Evolutionary conservation across 2,888 invertebrate species (phyloP).

Genomic region (Aricia artaxerxes): DNA sequence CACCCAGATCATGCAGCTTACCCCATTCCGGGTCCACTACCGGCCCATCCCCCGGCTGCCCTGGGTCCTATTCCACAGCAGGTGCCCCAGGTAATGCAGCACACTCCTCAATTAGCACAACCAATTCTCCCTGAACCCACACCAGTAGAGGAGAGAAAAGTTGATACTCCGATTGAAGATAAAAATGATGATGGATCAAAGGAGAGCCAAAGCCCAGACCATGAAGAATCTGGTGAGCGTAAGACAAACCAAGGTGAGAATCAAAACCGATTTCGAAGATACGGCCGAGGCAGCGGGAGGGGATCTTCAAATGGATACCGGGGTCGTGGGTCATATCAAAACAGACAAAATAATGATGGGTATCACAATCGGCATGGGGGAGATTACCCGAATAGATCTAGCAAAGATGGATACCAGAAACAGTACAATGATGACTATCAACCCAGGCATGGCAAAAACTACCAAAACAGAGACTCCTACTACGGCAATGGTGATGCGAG

Average conservation of each 20-base stretch:
- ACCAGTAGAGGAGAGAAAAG: slow-evolving; percentile 47
- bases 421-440: slow-evolving; percentile 64
- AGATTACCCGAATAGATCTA: slow-evolving; percentile 60
- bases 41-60: slow-evolving; percentile 49
- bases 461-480: slow-evolving; percentile 57
- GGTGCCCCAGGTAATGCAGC: slow-evolving; percentile 45
- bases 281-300: slow-evolving; percentile 56
- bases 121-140: slow-evolving; percentile 43
- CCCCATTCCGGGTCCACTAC: slow-evolving; percentile 55
- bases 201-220: slow-evolving; percentile 63
- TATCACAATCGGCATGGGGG: slow-evolving; percentile 59
- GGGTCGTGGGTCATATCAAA: slow-evolving; percentile 63
- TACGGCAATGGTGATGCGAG: slow-evolving; percentile 69
- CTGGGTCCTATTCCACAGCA: slow-evolving; percentile 39
- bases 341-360: slow-evolving; percentile 57
- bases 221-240: slow-evolving; percentile 59
- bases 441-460: slow-evolving; percentile 60
- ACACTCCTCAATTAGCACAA: slow-evolving; percentile 44
- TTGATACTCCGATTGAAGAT: slow-evolving; percentile 52
- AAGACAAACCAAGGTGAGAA: slow-evolving; percentile 69
- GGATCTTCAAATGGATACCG: slow-evolving; percentile 71
- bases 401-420: slow-evolving; percentile 64
- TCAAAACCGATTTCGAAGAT: slow-evolving; percentile 63
- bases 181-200: slow-evolving; percentile 60
- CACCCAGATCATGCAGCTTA: slow-evolving; percentile 79